Percentiles rank a stretch among this genome's conserved stretches.
Conservation (phyloP, 2,113 vertebrate genomes). For the Dicrurus megarhynchus region DNA sequence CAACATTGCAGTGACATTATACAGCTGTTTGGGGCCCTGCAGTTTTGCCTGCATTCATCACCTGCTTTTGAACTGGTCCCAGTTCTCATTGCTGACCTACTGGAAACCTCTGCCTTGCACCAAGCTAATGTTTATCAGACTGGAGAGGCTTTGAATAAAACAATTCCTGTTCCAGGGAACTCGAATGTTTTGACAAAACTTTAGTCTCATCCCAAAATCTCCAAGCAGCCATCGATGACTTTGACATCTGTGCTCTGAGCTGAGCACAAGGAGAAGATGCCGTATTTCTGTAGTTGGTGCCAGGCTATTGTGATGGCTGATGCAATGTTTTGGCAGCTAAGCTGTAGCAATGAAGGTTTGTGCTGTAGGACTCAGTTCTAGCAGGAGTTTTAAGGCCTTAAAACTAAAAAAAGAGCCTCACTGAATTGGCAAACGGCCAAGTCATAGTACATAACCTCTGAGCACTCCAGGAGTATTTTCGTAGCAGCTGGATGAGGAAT, state of each 20-base stretch:
- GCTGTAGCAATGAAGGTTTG: background rate
- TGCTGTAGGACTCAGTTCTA: background rate
- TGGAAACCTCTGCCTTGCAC: conserved; percentile 13
- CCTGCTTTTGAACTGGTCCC: conserved; percentile 19
- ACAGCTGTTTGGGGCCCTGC: conserved; percentile 17
- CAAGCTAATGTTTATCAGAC: background rate
- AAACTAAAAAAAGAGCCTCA: background rate
- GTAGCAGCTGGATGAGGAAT: conserved; percentile 23
- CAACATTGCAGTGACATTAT: conserved; percentile 26
- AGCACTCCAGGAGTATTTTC: background rate
- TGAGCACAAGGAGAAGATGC: background rate
- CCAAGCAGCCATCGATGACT: background rate
- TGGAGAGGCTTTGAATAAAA: conserved; percentile 5
- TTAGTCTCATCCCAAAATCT: background rate
- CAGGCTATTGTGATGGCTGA: conserved; percentile 5
- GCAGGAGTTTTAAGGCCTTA: background rate
- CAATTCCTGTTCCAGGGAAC: background rate
- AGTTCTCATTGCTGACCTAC: background rate
- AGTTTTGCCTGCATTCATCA: conserved; percentile 2
- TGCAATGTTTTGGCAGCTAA: conserved; percentile 24
- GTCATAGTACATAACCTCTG: conserved; percentile 7
- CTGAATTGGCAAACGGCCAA: background rate
- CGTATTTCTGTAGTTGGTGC: background rate
- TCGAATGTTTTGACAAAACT: background rate
- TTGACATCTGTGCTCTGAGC: background rate